Evolutionary conservation across 2,888 invertebrate genomes (phyloP), one percentile per base, ranked within the genome.

Genomic region (Nomada fabriciana): DNA sequence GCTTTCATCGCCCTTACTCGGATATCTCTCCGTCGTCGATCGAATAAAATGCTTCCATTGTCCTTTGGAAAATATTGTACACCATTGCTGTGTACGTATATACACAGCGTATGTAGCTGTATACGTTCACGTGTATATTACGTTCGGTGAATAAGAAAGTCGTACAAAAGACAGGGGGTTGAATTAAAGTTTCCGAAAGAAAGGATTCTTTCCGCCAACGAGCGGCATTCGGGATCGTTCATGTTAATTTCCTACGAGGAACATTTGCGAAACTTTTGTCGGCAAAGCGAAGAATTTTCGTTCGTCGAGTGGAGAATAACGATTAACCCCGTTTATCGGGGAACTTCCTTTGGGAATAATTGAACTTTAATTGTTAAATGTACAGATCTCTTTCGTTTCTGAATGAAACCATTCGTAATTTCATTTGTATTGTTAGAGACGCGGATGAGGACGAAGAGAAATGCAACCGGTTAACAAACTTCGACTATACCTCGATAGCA

Each of bases 51-150:
- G 59, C 10, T 20, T 36, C 9, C 23, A 55, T 68, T 68, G 68
- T 68, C 23, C 68, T 42, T 36, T 55, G 42, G 20, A 55, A 68
- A 68, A 68, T 42, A 42, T 69, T 63, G n/a, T 23, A 18, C 18
- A 42, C 13, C 10, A 13, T 42, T 20, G 18, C 11, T 47, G 13
- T 25, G 2, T 4, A 23, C 18, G 23, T 47, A 13, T 63, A 36
- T 55, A 68, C 42, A 55, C 7, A 36, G 36, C 7, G 36, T 5
- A 5, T 36, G 7, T 36, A 36, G 36, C 0, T 36, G 36, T 7
- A 7, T 3, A 47, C 47, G 47, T 15, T 11, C 47, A 3, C 13
- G 15, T 47, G 13, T 47, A 2, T 47, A 47, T 47, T 47, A 47
- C 47, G 47, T 43, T 10, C 36, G 36, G 4, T 13, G 60, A 60